A percentile compares a stretch with the other conserved stretches of the same genome.
phyloP scores from a whole-genome alignment of 2,113 vertebrate species.

The Mustelus asterias region DNA sequence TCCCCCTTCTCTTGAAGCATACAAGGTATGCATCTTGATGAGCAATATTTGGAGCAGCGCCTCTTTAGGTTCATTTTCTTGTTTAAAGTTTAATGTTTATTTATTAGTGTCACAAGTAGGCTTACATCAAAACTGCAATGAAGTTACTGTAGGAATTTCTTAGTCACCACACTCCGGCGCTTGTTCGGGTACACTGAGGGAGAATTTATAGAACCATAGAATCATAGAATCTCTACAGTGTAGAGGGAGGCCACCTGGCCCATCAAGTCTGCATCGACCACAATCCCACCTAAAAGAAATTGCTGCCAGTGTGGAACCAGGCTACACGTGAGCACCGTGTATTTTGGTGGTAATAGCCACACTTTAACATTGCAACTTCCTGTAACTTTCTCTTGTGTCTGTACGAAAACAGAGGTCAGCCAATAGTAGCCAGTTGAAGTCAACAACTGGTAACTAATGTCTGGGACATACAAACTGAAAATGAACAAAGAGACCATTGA shows the following conservation, averaged over 20 bases:
- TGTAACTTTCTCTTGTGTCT: background rate
- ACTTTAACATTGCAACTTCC: background rate
- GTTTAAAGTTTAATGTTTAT: background rate
- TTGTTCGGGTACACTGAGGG: too few species aligned
- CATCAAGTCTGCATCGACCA: too few species aligned
- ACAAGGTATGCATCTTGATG: background rate
- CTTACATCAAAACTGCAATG: too few species aligned
- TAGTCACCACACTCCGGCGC: too few species aligned
- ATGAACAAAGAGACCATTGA: background rate
- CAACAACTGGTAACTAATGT: background rate
- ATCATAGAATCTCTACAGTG: too few species aligned
- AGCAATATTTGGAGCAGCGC: background rate
- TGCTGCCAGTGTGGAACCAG: background rate
- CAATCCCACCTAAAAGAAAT: background rate
- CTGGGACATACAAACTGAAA: background rate
- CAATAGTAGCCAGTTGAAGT: background rate
- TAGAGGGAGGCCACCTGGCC: too few species aligned
- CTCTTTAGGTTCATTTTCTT: background rate
- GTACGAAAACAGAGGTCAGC: background rate
- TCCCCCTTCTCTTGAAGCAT: background rate
- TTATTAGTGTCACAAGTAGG: too few species aligned
- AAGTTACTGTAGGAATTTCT: too few species aligned
- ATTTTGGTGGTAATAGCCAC: background rate
- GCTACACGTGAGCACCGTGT: background rate
- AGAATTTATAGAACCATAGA: too few species aligned